Base-by-base conservation (phyloP, 2,113 vertebrate species). In the Xiphorhynchus elegans region DNA sequence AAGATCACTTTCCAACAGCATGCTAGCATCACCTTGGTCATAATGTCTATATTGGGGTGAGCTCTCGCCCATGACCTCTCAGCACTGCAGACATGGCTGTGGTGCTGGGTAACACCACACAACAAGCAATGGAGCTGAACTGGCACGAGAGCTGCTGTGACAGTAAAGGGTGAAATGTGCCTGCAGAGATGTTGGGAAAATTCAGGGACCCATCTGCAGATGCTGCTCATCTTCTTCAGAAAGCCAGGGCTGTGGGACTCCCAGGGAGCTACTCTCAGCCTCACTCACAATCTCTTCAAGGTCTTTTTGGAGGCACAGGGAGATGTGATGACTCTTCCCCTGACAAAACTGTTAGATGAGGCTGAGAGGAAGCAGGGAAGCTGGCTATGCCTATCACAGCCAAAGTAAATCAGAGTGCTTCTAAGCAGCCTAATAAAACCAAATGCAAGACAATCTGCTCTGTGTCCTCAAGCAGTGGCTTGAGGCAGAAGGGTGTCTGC, bases 101-200 rank as follows among this genome's bases (percentile, higher is more conserved):
- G 24, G 59, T 1, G 0, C 20, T 16, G 31, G 69, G 25, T 24
- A 53, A 28, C 28, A 17, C 40, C 24, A 49, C 42, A 18, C 1
- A 11, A 33, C 37, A 19, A 37, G 35, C 5, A 1, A 5, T 17
- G 74, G 9, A 44, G 16, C 16, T 44, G n/a, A 4, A 4, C 37
- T 44, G 17, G 26, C 23, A 7, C 0, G 2, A 47, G 79, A 86
- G 24, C 29, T 53, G 7, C 8, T 2, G 1, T 1, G 2, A 37
- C 13, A 40, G 44, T 7, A 80, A 68, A 72, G 4, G 15, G 33
- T 28, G 68, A 72, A 64, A 49, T 1, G 0, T 39, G 68, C 39
- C 73, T 64, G 63, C 0, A 1, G n/a, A 40, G 19, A 55, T 39
- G 49, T 7, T 90, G 78, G 44, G 50, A 33, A 35, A 37, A 20